These are phyloP conservation scores for Dorcus parallelipipedus DNA, from an alignment of 2,888 invertebrate genomes.

Conservation along the genomic window DNA sequence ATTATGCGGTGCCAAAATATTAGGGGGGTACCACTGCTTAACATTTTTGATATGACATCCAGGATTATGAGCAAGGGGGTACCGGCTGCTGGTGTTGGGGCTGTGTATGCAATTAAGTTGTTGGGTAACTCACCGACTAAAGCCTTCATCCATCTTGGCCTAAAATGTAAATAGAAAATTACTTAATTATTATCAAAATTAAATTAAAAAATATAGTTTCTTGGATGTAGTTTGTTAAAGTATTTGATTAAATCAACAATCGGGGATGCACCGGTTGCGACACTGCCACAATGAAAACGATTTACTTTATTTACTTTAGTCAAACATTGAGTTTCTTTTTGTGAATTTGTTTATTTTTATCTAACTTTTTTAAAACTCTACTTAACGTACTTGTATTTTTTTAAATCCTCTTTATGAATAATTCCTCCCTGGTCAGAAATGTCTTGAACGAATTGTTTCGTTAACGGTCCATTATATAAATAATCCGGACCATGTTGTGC, in stretches of 20 bases:
- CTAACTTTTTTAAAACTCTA: too few relatives aligned
- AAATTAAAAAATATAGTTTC: not conserved
- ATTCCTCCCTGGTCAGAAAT: constrained; percentile 49
- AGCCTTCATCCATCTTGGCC: constrained; percentile 62
- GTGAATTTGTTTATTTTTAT: too few relatives aligned
- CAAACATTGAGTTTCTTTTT: too few relatives aligned
- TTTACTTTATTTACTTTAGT: too few relatives aligned
- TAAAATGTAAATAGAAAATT: constrained; percentile 32
- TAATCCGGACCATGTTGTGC: constrained; percentile 65
- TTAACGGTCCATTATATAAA: constrained; percentile 73
- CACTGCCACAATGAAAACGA: too few relatives aligned
- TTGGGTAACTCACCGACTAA: constrained; percentile 54
- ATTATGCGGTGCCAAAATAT: constrained; percentile 70
- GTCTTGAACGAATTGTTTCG: constrained; percentile 64
- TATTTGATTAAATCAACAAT: too few relatives aligned
- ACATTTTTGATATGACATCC: constrained; percentile 64
- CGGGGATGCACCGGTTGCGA: too few relatives aligned
- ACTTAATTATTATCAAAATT: not conserved
- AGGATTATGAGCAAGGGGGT: constrained; percentile 72
- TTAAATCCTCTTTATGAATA: constrained; percentile 27
- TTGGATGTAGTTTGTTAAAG: too few relatives aligned
- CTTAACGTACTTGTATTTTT: constrained; percentile 22
- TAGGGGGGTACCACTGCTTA: constrained; percentile 38
- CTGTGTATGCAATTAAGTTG: constrained; percentile 65
- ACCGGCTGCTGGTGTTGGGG: constrained; percentile 78